Percentiles rank a stretch among this genome's conserved stretches.
Conservation (phyloP, 2,113 vertebrate species). For the Apistogramma diplotaenia region DNA sequence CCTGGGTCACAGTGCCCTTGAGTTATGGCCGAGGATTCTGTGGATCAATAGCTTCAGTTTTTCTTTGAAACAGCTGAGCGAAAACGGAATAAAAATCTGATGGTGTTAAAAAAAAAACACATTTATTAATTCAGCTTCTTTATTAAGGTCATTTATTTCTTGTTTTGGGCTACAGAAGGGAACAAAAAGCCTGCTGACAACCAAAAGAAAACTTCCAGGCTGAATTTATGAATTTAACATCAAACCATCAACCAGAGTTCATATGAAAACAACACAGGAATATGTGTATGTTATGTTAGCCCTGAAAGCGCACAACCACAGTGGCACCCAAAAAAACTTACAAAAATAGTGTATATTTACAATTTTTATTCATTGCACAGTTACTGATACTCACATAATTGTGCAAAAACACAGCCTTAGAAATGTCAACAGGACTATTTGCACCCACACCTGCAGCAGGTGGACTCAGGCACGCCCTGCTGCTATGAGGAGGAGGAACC, state of each 20-base stretch:
- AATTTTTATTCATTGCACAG: slow-evolving; percentile 34
- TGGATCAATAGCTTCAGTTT: too few relatives aligned
- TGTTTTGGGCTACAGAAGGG: neutral
- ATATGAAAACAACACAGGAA: neutral
- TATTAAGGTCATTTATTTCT: slow-evolving; percentile 34
- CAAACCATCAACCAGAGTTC: neutral
- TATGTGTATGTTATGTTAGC: neutral
- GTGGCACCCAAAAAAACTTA: neutral
- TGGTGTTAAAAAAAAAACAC: neutral
- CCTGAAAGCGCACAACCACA: neutral
- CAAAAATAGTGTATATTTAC: slow-evolving; percentile 58
- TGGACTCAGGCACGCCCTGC: neutral
- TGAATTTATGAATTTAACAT: neutral
- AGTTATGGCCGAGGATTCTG: too few relatives aligned
- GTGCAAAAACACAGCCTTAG: neutral
- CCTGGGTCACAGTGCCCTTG: too few relatives aligned
- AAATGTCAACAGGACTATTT: neutral
- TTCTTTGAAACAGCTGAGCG: too few relatives aligned
- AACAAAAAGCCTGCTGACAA: neutral
- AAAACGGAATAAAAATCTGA: neutral
- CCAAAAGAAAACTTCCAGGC: neutral
- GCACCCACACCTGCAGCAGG: neutral
- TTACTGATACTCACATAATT: neutral
- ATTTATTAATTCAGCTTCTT: too few relatives aligned
- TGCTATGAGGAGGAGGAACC: neutral